Evolutionary conservation across 2,797 vertebrate genomes (phyloP).

Genomic region (Chiloscyllium punctatum): DNA sequence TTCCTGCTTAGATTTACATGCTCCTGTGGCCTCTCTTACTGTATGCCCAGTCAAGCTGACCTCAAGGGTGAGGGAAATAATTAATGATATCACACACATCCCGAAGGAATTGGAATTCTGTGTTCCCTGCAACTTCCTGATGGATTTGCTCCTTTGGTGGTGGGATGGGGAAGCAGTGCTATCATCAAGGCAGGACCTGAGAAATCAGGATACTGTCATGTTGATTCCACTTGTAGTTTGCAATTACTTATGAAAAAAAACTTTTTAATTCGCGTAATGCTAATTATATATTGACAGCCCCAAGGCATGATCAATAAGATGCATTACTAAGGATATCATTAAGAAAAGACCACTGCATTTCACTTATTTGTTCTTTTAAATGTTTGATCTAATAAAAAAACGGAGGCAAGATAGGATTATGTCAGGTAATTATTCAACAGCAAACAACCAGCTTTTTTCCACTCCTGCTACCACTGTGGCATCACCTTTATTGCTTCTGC

Average conservation of each 20-base stretch:
- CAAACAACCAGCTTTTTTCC: conserved; percentile 54
- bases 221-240: neutral
- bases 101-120: neutral
- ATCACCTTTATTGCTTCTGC: conserved; percentile 52
- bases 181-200: neutral
- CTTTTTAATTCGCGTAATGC: neutral
- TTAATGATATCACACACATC: neutral
- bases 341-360: conserved; percentile 42
- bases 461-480: conserved; percentile 47
- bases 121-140: too few relatives aligned
- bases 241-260: neutral
- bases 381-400: conserved; percentile 42
- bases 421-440: conserved; percentile 55
- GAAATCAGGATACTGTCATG: neutral
- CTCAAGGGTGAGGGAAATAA: neutral
- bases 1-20: neutral
- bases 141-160: neutral
- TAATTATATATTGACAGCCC: neutral
- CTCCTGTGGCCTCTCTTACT: too few relatives aligned
- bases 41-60: neutral
- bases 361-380: conserved; percentile 40
- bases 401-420: conserved; percentile 46
- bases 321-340: neutral
- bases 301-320: neutral
- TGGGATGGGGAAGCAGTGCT: neutral